Conservation (phyloP, 1,140 invertebrate genomes). For the Drosophila pectinifera region DNA sequence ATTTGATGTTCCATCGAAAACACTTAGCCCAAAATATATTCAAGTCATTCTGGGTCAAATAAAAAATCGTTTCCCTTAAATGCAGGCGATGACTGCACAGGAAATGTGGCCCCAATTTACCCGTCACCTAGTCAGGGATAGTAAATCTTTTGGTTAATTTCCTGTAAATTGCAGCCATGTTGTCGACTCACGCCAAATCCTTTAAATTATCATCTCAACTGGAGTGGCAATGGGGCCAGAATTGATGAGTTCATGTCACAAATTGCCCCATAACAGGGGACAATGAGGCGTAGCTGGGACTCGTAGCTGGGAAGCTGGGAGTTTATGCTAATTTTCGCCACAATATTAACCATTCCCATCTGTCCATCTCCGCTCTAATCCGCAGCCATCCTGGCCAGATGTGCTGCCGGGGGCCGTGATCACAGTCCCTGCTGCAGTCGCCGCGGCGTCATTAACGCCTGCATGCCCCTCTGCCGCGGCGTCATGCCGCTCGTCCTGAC, state of each 20-base stretch:
- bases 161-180: slow-evolving; percentile 49
- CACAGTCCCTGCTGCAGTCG: slow-evolving; percentile 90
- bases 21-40: slow-evolving; percentile 1
- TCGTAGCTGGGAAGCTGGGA: no score
- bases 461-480: slow-evolving; percentile 91
- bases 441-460: slow-evolving; percentile 90
- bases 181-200: slow-evolving; percentile 48
- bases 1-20: slow-evolving; percentile 10
- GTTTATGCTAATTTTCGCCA: slow-evolving; percentile 86
- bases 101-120: slow-evolving; percentile 23
- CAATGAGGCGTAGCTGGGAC: slow-evolving; percentile 50
- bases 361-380: slow-evolving; percentile 26
- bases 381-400: slow-evolving; percentile 84
- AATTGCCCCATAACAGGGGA: slow-evolving; percentile 48
- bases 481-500: slow-evolving; percentile 85
- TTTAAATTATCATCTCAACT: slow-evolving; percentile 42
- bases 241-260: slow-evolving; percentile 51
- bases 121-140: slow-evolving; percentile 48
- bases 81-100: slow-evolving; percentile 22
- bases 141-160: slow-evolving; percentile 58
- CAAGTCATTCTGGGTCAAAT: slow-evolving; percentile 11
- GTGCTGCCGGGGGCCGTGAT: slow-evolving; percentile 90
- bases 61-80: slow-evolving; percentile 16
- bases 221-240: slow-evolving; percentile 20
- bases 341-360: slow-evolving; percentile 47